These are phyloP conservation scores for Panagrolaimus sp. DNA, from an alignment of 1,140 invertebrate species.

Conservation along the genomic window DNA sequence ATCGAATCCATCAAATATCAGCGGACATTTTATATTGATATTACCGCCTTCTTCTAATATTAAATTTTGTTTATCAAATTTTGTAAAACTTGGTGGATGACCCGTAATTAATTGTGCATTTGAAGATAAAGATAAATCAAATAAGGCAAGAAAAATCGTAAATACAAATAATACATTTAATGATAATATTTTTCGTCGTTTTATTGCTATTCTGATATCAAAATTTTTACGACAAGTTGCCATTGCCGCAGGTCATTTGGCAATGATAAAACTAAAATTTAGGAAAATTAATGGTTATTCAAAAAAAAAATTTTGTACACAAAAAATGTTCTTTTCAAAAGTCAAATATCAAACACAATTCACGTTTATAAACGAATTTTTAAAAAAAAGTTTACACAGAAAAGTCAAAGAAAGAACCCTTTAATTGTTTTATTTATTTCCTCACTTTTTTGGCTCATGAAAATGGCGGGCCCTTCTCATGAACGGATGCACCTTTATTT, in stretches of 20 bases:
- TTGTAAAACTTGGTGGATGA: conserved; percentile 9
- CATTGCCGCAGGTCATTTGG: conserved; percentile 13
- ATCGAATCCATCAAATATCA: conserved; percentile 12
- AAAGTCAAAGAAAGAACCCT: no score
- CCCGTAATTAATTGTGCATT: conserved; percentile 17
- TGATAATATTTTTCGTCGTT: neutral
- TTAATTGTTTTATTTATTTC: no score
- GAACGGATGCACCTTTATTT: conserved; percentile 6
- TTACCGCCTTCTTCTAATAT: conserved; percentile 14
- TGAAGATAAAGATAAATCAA: neutral
- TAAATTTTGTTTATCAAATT: neutral
- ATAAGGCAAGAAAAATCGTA: conserved; percentile 2
- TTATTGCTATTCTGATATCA: conserved; percentile 10
- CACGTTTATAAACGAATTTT: neutral
- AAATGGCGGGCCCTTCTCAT: conserved; percentile 6
- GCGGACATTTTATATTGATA: conserved; percentile 22
- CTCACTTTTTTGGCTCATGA: neutral
- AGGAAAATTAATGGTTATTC: no score
- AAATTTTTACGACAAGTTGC: neutral
- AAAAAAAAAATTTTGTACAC: no score
- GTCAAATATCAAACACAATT: conserved; percentile 8
- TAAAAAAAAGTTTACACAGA: conserved; percentile 1
- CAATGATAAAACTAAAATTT: conserved; percentile 3
- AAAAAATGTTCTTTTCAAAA: neutral
- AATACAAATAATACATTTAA: neutral